Evolutionary conservation across 2,113 vertebrate genomes (phyloP).

Genomic region (Podocnemis expansa): DNA sequence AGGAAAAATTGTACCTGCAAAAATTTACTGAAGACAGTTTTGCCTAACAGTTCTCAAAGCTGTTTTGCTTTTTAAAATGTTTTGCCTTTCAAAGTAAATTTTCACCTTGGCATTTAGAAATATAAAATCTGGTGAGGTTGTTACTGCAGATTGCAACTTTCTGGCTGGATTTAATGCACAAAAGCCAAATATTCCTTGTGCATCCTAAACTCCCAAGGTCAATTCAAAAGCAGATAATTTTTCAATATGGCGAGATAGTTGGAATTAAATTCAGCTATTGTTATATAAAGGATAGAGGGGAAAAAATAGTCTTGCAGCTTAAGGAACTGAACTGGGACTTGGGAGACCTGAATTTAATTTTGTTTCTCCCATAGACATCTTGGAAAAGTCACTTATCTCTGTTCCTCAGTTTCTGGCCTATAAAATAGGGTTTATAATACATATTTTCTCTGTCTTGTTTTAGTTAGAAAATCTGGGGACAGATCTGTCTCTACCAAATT

Average conservation of each 20-base stretch:
- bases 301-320: background rate
- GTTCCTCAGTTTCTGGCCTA: background rate
- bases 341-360: background rate
- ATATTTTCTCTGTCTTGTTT: constrained; percentile 6
- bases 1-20: constrained; percentile 48
- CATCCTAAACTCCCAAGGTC: constrained; percentile 33
- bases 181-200: constrained; percentile 41
- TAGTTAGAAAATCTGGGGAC: background rate
- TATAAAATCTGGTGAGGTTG: constrained; percentile 14
- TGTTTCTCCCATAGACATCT: background rate
- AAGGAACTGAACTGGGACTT: background rate
- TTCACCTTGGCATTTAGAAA: constrained; percentile 50
- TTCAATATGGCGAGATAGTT: constrained; percentile 28
- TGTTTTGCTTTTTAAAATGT: constrained; percentile 47
- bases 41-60: constrained; percentile 50
- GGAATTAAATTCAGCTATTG: constrained; percentile 5
- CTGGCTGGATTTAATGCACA: background rate
- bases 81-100: constrained; percentile 61
- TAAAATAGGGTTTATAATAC: background rate
- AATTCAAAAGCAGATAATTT: constrained; percentile 29
- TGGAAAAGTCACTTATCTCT: background rate
- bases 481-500: background rate
- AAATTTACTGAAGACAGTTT: constrained; percentile 61
- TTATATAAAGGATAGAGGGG: background rate
- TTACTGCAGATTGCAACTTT: background rate